phyloP scores from a whole-genome alignment of 2,888 invertebrate species.

The Hybos culiciformis region DNA sequence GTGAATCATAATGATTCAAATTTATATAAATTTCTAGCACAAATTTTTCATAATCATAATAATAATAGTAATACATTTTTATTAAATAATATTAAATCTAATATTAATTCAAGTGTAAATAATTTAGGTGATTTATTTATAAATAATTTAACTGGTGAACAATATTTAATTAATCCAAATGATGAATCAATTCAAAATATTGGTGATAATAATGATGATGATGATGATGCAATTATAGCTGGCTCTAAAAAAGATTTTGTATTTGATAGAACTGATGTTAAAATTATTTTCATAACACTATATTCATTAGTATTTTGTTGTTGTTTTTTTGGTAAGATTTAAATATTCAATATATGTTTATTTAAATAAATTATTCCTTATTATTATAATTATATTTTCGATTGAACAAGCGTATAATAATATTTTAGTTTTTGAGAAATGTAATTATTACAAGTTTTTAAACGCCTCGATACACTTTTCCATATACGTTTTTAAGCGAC shows the following conservation, averaged over 20 bases:
- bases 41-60: no score
- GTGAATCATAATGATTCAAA: no score
- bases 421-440: no score
- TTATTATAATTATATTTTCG: no score
- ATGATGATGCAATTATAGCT: constrained; percentile 14
- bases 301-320: constrained; percentile 68
- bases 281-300: constrained; percentile 57
- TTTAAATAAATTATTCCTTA: neutral
- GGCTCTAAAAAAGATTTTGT: constrained; percentile 47
- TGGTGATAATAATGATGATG: neutral
- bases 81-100: neutral
- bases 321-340: constrained; percentile 67
- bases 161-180: constrained; percentile 2
- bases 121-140: constrained; percentile 7
- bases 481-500: no score
- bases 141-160: constrained; percentile 5
- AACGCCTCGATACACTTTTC: no score
- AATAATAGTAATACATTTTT: no score
- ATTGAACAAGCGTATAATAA: no score
- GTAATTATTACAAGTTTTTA: no score
- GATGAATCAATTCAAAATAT: constrained; percentile 6
- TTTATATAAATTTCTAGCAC: no score
- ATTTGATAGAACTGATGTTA: constrained; percentile 59
- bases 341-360: neutral
- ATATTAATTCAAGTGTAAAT: constrained; percentile 1